phyloP scores from a whole-genome alignment of 2,113 vertebrate genomes.

The Takifugu flavidus region DNA sequence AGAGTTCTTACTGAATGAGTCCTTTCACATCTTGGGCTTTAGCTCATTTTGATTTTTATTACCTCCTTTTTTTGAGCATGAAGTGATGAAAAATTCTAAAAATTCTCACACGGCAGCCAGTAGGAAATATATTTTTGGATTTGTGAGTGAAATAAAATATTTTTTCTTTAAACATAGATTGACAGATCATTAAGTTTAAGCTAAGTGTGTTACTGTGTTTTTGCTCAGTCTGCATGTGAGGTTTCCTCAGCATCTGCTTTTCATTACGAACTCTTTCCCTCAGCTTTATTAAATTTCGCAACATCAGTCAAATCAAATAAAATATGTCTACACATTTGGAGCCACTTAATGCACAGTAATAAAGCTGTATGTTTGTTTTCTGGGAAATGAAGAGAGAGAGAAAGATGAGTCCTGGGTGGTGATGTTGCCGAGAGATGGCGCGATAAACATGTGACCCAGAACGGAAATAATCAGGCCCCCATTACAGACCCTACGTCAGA shows the following conservation, averaged over 20 bases:
- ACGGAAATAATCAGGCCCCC: constrained; percentile 60
- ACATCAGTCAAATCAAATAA: constrained; percentile 1
- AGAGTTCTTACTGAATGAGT: too few species aligned
- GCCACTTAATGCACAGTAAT: neutral
- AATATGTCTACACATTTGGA: constrained; percentile 2
- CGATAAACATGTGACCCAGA: constrained; percentile 67
- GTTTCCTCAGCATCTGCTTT: constrained; percentile 30
- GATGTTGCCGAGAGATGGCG: constrained; percentile 45
- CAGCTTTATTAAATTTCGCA: constrained; percentile 14
- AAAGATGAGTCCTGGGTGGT: constrained; percentile 48
- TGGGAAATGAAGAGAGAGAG: constrained; percentile 9
- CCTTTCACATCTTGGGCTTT: too few species aligned
- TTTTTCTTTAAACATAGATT: neutral
- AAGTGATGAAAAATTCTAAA: neutral
- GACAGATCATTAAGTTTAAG: neutral
- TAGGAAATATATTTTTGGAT: too few species aligned
- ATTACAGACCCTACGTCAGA: constrained; percentile 69
- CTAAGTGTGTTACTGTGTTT: neutral
- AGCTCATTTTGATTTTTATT: too few species aligned
- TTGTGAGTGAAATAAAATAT: too few species aligned
- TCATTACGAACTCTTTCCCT: constrained; percentile 16
- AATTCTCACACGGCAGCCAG: neutral
- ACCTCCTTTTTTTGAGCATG: too few species aligned
- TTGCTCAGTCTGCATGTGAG: neutral
- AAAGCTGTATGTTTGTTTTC: neutral